phyloP scores from a whole-genome alignment of 2,797 vertebrate species.

The Monodelphis domestica region DNA sequence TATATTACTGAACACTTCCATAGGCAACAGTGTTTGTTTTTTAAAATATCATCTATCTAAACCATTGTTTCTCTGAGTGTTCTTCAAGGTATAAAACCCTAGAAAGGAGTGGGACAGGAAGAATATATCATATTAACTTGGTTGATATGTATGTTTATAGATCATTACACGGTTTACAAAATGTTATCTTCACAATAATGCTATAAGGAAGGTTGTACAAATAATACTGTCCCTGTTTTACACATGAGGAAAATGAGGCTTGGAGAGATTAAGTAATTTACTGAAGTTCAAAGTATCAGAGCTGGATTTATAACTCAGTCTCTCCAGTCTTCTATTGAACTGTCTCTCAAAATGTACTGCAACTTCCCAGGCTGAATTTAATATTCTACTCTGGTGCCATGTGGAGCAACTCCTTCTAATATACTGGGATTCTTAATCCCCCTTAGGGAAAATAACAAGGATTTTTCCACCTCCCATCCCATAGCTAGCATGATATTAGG shows the following conservation, averaged over 20 bases:
- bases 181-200: neutral
- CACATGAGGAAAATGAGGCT: neutral
- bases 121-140: neutral
- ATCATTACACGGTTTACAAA: neutral
- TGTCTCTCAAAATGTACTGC: too few species aligned
- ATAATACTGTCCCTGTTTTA: neutral
- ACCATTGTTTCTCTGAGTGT: neutral
- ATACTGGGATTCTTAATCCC: too few species aligned
- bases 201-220: neutral
- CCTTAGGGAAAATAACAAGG: too few species aligned
- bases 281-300: neutral
- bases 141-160: neutral
- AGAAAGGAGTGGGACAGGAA: neutral
- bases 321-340: too few species aligned
- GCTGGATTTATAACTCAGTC: too few species aligned
- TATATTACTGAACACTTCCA: neutral
- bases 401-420: too few species aligned
- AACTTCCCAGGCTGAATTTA: too few species aligned
- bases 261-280: neutral
- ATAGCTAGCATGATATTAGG: too few species aligned
- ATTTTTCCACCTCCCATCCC: too few species aligned
- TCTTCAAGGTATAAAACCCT: neutral
- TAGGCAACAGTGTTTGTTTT: neutral
- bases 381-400: too few species aligned
- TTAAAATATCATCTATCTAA: neutral